phyloP scores from a whole-genome alignment of 2,797 vertebrate species.

The Xerus rutilus region DNA sequence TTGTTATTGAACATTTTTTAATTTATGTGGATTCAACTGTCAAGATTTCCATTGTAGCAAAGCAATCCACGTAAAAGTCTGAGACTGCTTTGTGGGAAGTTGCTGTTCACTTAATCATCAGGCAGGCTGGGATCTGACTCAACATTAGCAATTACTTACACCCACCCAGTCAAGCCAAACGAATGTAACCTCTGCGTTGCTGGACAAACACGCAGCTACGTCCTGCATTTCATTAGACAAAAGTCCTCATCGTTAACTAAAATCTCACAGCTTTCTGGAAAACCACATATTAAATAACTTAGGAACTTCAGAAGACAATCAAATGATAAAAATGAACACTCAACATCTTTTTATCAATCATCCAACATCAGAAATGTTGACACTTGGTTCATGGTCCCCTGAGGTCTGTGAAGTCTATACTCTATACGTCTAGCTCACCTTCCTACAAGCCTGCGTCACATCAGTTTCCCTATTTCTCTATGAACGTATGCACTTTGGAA shows the following conservation, averaged over 20 bases:
- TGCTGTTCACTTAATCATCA: not conserved
- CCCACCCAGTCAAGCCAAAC: not conserved
- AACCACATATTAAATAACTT: not conserved
- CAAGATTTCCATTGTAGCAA: constrained; percentile 39
- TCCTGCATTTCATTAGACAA: not conserved
- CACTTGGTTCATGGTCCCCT: not conserved
- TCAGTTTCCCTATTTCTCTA: not conserved
- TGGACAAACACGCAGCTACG: not conserved
- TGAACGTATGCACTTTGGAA: not conserved
- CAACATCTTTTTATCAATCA: not conserved
- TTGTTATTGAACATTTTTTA: not conserved
- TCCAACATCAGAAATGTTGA: not conserved
- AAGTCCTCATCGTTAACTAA: not conserved
- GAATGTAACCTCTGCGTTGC: not conserved
- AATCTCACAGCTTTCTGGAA: not conserved
- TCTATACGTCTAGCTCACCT: not conserved
- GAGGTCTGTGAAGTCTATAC: too few species aligned
- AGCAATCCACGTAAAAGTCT: not conserved
- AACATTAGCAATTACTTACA: constrained; percentile 10
- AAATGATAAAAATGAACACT: not conserved
- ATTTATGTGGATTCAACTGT: not conserved
- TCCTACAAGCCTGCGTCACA: not conserved
- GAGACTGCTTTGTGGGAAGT: constrained; percentile 24
- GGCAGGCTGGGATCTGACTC: constrained; percentile 46
- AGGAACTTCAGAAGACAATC: not conserved